These are phyloP conservation scores for Lingula anatina DNA, from an alignment of 2,888 invertebrate genomes.

Conservation along the genomic window DNA sequence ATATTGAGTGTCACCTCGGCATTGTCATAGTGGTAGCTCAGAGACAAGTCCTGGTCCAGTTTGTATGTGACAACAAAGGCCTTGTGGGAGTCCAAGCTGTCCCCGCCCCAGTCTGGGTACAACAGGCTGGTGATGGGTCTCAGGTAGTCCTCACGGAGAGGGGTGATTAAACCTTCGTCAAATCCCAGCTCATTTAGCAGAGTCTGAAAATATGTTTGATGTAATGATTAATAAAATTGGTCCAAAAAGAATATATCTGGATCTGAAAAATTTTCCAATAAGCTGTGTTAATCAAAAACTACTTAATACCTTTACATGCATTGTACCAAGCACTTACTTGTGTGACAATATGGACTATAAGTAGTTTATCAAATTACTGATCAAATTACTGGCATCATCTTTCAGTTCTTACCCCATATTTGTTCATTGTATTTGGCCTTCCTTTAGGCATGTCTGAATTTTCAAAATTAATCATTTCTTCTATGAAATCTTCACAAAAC, in stretches of 20 bases:
- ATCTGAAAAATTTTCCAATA: too few species aligned
- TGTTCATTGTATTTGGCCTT: conserved; percentile 54
- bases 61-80: conserved; percentile 53
- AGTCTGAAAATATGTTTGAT: conserved; percentile 43
- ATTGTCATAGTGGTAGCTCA: conserved; percentile 54
- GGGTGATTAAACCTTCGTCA: conserved; percentile 42
- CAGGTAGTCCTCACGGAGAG: conserved; percentile 46
- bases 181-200: conserved; percentile 52
- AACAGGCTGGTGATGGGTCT: conserved; percentile 38
- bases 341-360: too few species aligned
- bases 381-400: not conserved
- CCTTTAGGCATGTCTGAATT: conserved; percentile 47
- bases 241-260: too few species aligned
- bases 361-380: not conserved
- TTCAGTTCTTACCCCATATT: conserved; percentile 48
- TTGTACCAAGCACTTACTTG: too few species aligned
- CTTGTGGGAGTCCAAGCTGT: conserved; percentile 51
- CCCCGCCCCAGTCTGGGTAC: conserved; percentile 48
- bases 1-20: conserved; percentile 54
- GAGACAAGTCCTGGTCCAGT: conserved; percentile 43
- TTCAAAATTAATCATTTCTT: conserved; percentile 51
- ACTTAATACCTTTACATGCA: too few species aligned
- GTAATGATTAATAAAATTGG: too few species aligned
- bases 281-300: too few species aligned
- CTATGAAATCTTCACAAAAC: conserved; percentile 46